These are phyloP conservation scores for Xylocampa areola DNA, from an alignment of 2,888 invertebrate genomes.

Conservation along the genomic window DNA sequence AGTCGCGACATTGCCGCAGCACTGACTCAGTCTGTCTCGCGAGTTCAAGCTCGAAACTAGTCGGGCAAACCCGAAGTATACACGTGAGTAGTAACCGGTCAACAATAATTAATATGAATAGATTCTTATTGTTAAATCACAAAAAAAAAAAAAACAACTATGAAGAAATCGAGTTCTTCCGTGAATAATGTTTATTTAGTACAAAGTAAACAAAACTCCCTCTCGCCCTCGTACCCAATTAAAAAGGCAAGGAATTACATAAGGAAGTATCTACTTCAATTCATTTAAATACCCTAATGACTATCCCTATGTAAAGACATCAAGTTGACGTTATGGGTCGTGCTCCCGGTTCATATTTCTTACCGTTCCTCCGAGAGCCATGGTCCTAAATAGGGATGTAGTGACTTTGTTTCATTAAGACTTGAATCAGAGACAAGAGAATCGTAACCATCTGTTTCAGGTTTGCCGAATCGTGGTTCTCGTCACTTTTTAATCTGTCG, in stretches of 20 bases:
- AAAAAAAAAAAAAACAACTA: no score
- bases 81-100: no score
- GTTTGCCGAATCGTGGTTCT: no score
- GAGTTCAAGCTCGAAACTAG: no score
- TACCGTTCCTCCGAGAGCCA: conserved; percentile 28
- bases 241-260: conserved; percentile 23
- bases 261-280: conserved; percentile 20
- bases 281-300: conserved; percentile 46
- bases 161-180: conserved; percentile 11
- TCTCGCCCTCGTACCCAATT: conserved; percentile 6
- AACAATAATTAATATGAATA: no score
- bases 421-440: background rate
- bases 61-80: no score
- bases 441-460: no score
- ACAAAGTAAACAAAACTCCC: conserved; percentile 6
- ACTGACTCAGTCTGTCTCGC: no score
- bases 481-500: no score
- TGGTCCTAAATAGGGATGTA: conserved; percentile 15
- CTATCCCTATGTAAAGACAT: conserved; percentile 32
- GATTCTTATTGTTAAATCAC: no score
- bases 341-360: conserved; percentile 46
- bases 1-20: no score
- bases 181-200: conserved; percentile 24
- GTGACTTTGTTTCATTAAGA: background rate
- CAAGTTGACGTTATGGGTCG: conserved; percentile 28